Percentiles rank a stretch among this genome's conserved stretches.
Evolutionary conservation across 2,797 vertebrate genomes (phyloP).

Genomic region (Gobionotothen gibberifrons): DNA sequence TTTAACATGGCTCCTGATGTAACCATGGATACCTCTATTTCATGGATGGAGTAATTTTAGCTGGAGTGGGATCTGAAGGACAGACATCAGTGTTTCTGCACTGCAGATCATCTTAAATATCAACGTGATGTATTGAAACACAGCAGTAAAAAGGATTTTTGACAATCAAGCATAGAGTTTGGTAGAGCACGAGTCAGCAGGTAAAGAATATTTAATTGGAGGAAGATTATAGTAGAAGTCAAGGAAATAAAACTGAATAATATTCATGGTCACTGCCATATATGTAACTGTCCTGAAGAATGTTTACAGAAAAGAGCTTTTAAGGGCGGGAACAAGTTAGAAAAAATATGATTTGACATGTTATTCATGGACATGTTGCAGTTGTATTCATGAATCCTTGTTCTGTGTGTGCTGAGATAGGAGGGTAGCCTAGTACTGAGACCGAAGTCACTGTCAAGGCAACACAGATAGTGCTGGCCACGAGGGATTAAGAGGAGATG

Average conservation of each 20-base stretch:
- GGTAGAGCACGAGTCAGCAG: slow-evolving; percentile 1
- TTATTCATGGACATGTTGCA: neutral
- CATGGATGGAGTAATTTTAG: slow-evolving; percentile 85
- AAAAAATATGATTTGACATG: neutral
- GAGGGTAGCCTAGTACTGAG: slow-evolving; percentile 13
- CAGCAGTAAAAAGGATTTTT: slow-evolving; percentile 5
- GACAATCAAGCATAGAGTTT: slow-evolving; percentile 6
- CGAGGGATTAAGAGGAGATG: slow-evolving; percentile 62
- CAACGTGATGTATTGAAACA: slow-evolving; percentile 15
- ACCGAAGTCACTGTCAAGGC: slow-evolving; percentile 66
- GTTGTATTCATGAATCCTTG: slow-evolving; percentile 11
- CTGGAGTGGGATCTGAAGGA: slow-evolving; percentile 82
- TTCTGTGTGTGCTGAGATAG: slow-evolving; percentile 21
- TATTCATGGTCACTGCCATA: neutral
- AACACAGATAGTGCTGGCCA: slow-evolving; percentile 55
- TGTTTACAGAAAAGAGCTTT: neutral
- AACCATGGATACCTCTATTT: slow-evolving; percentile 88
- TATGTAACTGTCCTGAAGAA: neutral
- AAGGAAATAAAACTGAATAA: slow-evolving; percentile 5
- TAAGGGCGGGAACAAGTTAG: neutral
- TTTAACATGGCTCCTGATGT: slow-evolving; percentile 85
- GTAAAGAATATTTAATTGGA: neutral
- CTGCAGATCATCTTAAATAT: slow-evolving; percentile 50
- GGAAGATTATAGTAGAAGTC: neutral
- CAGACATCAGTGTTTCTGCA: slow-evolving; percentile 69